phyloP scores from a whole-genome alignment of 2,797 vertebrate genomes.

The Melanotaenia parkinsoni region DNA sequence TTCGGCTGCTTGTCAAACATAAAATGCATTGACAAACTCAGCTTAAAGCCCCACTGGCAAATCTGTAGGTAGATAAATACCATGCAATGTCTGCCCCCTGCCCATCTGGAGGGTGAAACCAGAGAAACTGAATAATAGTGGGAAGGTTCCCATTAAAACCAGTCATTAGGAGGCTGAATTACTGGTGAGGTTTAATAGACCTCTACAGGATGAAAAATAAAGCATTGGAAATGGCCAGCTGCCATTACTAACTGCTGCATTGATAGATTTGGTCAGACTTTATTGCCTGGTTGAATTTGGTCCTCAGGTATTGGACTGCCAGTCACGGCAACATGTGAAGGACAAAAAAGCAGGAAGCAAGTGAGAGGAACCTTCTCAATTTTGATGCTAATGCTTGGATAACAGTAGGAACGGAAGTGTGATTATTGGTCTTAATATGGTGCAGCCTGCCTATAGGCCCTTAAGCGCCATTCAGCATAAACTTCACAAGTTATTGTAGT shows the following conservation, averaged over 20 bases:
- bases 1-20: constrained; percentile 66
- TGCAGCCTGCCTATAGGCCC: constrained; percentile 35
- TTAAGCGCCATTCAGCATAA: constrained; percentile 45
- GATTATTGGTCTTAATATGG: constrained; percentile 59
- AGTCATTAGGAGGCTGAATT: constrained; percentile 70
- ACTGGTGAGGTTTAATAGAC: constrained; percentile 66
- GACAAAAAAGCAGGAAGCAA: not conserved
- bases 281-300: constrained; percentile 7
- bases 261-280: constrained; percentile 50
- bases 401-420: constrained; percentile 29
- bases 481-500: constrained; percentile 49
- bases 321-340: not conserved
- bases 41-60: constrained; percentile 33
- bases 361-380: constrained; percentile 1
- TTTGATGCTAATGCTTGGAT: constrained; percentile 10
- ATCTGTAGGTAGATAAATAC: constrained; percentile 42
- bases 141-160: constrained; percentile 66
- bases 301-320: constrained; percentile 2
- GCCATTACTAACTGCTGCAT: constrained; percentile 55
- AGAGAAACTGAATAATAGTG: constrained; percentile 57
- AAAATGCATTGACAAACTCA: constrained; percentile 55
- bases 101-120: constrained; percentile 68
- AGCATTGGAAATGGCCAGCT: constrained; percentile 58
- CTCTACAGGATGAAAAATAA: constrained; percentile 53
- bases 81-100: constrained; percentile 13